Evolutionary conservation across 2,888 invertebrate species (phyloP).

Genomic region (Keiferia lycopersicella): DNA sequence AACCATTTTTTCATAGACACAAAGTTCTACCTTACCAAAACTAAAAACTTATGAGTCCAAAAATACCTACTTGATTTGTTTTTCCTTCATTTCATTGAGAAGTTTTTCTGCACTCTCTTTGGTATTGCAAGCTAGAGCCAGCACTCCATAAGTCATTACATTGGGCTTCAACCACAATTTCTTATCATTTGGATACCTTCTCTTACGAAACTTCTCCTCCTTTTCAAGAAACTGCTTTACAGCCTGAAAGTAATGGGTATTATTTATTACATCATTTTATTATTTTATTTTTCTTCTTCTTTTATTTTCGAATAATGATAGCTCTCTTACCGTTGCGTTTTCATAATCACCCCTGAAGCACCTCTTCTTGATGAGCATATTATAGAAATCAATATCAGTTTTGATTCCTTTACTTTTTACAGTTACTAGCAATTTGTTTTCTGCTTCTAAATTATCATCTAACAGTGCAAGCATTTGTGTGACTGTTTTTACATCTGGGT

Average conservation of each 20-base stretch:
- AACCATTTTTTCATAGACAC: background rate
- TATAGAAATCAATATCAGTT: conserved; percentile 91
- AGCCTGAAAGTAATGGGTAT: conserved; percentile 55
- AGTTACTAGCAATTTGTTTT: conserved; percentile 84
- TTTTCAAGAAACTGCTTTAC: conserved; percentile 80
- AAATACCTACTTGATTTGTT: conserved; percentile 81
- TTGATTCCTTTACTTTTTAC: conserved; percentile 82
- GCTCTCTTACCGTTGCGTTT: conserved; percentile 83
- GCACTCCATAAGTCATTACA: conserved; percentile 92
- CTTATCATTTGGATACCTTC: conserved; percentile 61
- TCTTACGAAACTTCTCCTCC: conserved; percentile 62
- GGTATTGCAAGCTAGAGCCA: conserved; percentile 89
- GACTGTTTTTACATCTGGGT: conserved; percentile 90
- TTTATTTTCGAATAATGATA: no score
- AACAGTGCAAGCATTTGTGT: conserved; percentile 88
- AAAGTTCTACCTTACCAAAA: no score
- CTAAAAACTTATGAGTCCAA: no score
- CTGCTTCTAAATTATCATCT: conserved; percentile 84
- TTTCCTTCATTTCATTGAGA: conserved; percentile 85
- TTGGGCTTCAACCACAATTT: conserved; percentile 82
- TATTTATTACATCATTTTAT: background rate
- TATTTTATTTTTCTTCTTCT: no score
- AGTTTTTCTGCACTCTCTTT: conserved; percentile 84
- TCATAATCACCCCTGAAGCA: conserved; percentile 85
- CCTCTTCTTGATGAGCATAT: conserved; percentile 91